phyloP scores from a whole-genome alignment of 1,140 invertebrate species.

The Oryzaephilus surinamensis region DNA sequence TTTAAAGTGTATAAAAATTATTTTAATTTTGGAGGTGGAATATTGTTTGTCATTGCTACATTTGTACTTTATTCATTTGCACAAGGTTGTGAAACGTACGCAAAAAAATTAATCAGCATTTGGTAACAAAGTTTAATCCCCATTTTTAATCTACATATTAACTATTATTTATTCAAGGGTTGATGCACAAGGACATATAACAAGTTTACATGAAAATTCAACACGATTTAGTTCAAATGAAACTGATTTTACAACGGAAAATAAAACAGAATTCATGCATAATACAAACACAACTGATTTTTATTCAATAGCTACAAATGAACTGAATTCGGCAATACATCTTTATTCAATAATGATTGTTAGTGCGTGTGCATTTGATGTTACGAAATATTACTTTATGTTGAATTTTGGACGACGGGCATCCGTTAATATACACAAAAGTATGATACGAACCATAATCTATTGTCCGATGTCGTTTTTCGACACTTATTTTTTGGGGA shows the following conservation, averaged over 20 bases:
- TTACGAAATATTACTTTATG: no score
- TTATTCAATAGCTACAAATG: not conserved
- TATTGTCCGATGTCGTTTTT: constrained; percentile 27
- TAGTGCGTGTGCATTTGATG: not conserved
- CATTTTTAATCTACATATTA: not conserved
- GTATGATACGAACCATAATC: constrained; percentile 18
- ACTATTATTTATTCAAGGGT: no score
- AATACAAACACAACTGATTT: not conserved
- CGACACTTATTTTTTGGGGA: constrained; percentile 27
- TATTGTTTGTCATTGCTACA: constrained; percentile 2
- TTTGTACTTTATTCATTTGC: constrained; percentile 3
- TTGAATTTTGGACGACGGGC: constrained; percentile 13
- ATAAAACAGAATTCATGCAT: no score
- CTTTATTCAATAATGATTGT: not conserved
- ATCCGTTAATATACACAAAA: constrained; percentile 23
- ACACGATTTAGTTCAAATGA: no score
- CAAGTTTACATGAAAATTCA: no score
- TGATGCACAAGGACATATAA: no score
- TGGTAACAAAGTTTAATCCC: constrained; percentile 6
- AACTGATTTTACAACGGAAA: no score
- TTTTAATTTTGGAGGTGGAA: constrained; percentile 3
- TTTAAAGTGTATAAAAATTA: constrained; percentile 9
- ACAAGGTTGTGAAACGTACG: not conserved
- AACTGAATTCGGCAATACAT: not conserved
- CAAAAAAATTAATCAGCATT: constrained; percentile 8